Conservation (phyloP, 2,888 invertebrate genomes). For the Cantharis lateralis region DNA sequence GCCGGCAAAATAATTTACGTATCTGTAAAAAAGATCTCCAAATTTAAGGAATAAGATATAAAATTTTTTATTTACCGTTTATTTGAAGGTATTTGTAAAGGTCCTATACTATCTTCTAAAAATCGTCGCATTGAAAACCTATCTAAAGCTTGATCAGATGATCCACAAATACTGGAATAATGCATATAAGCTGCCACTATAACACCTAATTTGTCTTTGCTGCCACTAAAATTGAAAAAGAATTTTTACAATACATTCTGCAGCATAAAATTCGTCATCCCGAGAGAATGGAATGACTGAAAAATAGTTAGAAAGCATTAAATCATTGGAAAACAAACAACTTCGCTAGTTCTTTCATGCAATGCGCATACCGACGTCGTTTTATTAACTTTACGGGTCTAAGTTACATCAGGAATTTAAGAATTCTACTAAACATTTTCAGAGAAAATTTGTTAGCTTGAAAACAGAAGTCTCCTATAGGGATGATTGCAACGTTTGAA, state of each 20-base stretch:
- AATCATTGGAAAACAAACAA: not conserved
- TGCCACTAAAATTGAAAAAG: conserved; percentile 66
- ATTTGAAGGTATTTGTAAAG: conserved; percentile 74
- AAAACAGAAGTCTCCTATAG: not conserved
- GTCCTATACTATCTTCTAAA: conserved; percentile 79
- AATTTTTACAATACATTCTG: no score
- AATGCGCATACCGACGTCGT: not conserved
- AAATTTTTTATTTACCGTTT: conserved; percentile 61
- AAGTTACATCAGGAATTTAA: not conserved
- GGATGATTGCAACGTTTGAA: no score
- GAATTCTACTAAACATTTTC: not conserved
- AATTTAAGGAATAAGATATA: not conserved
- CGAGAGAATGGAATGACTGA: not conserved
- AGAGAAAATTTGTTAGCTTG: not conserved
- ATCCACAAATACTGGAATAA: conserved; percentile 92
- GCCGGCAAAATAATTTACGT: conserved; percentile 91
- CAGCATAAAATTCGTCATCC: not conserved
- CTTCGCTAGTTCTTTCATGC: not conserved
- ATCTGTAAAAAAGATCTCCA: conserved; percentile 61
- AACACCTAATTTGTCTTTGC: conserved; percentile 83
- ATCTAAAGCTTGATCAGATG: conserved; percentile 81
- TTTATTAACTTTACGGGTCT: not conserved
- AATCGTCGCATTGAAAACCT: conserved; percentile 91
- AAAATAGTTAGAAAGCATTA: not conserved
- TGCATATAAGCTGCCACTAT: conserved; percentile 92